Evolutionary conservation across 2,113 vertebrate genomes (phyloP), one percentile per base, ranked within the genome.

Genomic region (Rallus limicola): DNA sequence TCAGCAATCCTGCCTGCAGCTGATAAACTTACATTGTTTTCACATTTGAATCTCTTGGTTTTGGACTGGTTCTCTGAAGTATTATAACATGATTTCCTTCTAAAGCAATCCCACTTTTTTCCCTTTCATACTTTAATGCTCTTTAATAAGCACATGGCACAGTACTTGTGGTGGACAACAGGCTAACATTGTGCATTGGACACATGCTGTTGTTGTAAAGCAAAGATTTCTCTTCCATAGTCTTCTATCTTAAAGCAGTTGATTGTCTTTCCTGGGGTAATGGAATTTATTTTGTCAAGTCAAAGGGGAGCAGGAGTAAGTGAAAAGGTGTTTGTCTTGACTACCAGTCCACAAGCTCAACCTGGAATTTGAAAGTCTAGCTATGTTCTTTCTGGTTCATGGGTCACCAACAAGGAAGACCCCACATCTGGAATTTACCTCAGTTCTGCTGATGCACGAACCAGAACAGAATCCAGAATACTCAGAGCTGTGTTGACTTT

Each of bases 241-340:
- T 56, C 23, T 77, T 12, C 86, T 77, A 65, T 64, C 72, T 42
- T 96, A 63, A 69, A 87, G 53, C 34, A 52, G 33, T 29, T 88
- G 93, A 92, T 95, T 90, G 70, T 94, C 91, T 95, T 91, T 88
- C 72, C 82, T 91, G 84, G 71, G 96, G 77, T 93, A 92, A 92
- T 74, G 92, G 88, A 38, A 65, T 96, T 96, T 93, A 80, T 95
- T 95, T 96, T 96, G 76, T 91, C 71, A 93, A 95, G 91, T 94
- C 52, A 82, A 72, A 87, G 53, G 46, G 38, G 34, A 83, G 70
- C 58, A 69, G 5, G 44, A 92, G 7, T 81, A 94, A 86, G 16
- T 68, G 44, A 83, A 95, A 72, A 74, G 25, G 29, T 77, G 34
- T 63, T 90, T 88, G 82, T 81, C 76, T 84, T 88, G 72, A 77